A percentile compares a stretch with the other conserved stretches of the same genome.
These are phyloP conservation scores for Vanessa atalanta DNA, from an alignment of 1,140 invertebrate species.

Conservation along the genomic window DNA sequence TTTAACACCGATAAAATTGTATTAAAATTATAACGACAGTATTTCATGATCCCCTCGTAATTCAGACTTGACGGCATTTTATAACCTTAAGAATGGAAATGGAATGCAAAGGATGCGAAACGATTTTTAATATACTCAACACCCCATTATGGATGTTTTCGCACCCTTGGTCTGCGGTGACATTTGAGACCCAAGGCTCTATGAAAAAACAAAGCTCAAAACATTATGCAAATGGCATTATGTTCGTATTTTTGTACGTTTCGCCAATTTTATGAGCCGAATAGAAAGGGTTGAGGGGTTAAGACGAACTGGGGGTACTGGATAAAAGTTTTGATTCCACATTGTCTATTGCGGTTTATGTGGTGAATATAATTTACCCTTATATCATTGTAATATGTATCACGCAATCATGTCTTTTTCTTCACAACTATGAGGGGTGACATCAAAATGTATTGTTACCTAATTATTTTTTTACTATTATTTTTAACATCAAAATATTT, in stretches of 20 bases:
- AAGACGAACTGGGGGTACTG: constrained; percentile 63
- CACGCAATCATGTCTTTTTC: background rate
- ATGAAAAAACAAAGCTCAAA: constrained; percentile 77
- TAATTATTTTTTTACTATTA: background rate
- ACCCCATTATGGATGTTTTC: constrained; percentile 74
- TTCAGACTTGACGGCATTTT: constrained; percentile 14
- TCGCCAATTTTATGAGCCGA: constrained; percentile 76
- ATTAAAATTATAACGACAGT: background rate
- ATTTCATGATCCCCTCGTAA: constrained; percentile 13
- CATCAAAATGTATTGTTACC: background rate
- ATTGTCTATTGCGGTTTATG: constrained; percentile 65
- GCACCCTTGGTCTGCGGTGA: constrained; percentile 74
- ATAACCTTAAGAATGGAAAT: constrained; percentile 75
- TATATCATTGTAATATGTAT: constrained; percentile 35
- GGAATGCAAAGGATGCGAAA: constrained; percentile 74
- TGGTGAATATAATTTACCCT: constrained; percentile 49
- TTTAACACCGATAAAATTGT: too few species aligned
- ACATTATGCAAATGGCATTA: constrained; percentile 80
- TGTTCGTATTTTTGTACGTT: constrained; percentile 77
- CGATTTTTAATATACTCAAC: constrained; percentile 78
- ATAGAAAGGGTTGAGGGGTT: constrained; percentile 74
- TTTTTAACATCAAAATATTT: too few species aligned
- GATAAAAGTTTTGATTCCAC: constrained; percentile 67
- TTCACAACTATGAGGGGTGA: background rate
- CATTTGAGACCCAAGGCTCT: constrained; percentile 74